Evolutionary conservation across 2,888 invertebrate genomes (phyloP).

Genomic region (Chrysomela aeneicollis): DNA sequence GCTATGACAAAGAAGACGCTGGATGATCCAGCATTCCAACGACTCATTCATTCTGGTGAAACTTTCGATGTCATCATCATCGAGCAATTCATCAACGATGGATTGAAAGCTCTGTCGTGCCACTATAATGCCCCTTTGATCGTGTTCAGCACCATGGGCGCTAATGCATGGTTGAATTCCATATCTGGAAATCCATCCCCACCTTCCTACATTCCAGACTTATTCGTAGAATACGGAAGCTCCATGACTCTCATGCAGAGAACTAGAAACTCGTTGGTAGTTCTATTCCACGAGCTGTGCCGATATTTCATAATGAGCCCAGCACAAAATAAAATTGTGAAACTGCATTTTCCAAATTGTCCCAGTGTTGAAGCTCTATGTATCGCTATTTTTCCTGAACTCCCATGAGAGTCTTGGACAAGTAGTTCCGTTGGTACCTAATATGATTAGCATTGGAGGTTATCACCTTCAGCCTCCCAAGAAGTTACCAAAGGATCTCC

Average conservation of each 20-base stretch:
- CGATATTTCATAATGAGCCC: slow-evolving; percentile 43
- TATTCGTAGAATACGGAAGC: slow-evolving; percentile 57
- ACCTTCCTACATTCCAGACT: slow-evolving; percentile 63
- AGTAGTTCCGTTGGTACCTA: slow-evolving; percentile 65
- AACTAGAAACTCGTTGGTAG: slow-evolving; percentile 61
- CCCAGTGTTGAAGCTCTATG: slow-evolving; percentile 47
- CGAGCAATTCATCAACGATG: slow-evolving; percentile 63
- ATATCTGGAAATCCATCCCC: slow-evolving; percentile 63
- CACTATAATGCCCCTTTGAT: slow-evolving; percentile 55
- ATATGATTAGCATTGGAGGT: slow-evolving; percentile 68
- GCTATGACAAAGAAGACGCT: slow-evolving; percentile 35
- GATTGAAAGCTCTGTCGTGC: slow-evolving; percentile 55
- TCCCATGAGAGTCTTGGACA: slow-evolving; percentile 64
- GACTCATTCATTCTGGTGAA: slow-evolving; percentile 53
- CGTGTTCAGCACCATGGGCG: slow-evolving; percentile 59
- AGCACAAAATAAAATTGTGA: slow-evolving; percentile 45
- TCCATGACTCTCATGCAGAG: slow-evolving; percentile 65
- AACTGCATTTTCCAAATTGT: slow-evolving; percentile 50
- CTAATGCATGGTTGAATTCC: slow-evolving; percentile 60
- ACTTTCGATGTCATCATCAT: slow-evolving; percentile 56
- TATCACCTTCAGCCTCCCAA: slow-evolving; percentile 58
- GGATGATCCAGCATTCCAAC: slow-evolving; percentile 55
- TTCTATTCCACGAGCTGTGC: slow-evolving; percentile 20
- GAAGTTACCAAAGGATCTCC: slow-evolving; percentile 59
- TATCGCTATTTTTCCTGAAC: slow-evolving; percentile 51